These are phyloP conservation scores for Metalampra italica DNA, from an alignment of 2,888 invertebrate species.

Conservation along the genomic window DNA sequence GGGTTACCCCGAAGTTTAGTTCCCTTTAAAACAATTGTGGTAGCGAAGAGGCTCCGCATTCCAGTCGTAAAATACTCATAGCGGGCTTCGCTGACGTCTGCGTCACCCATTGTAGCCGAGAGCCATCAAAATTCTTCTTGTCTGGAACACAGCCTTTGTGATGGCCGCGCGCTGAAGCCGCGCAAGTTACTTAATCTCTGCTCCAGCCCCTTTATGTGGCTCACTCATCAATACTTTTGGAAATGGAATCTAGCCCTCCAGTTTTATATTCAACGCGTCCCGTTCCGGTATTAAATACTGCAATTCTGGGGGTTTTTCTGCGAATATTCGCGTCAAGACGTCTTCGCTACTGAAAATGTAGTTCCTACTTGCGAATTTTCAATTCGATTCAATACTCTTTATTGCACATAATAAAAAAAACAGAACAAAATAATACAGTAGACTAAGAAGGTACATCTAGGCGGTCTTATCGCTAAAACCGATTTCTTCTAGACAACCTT, in stretches of 20 bases:
- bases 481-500: too few relatives aligned
- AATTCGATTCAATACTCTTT: too few relatives aligned
- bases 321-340: too few relatives aligned
- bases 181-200: conserved; percentile 65
- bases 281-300: background rate
- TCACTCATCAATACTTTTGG: conserved; percentile 61
- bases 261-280: background rate
- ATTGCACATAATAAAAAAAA: too few relatives aligned
- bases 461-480: too few relatives aligned
- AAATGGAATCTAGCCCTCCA: conserved; percentile 40
- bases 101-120: conserved; percentile 46
- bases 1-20: conserved; percentile 19
- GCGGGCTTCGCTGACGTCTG: conserved; percentile 37
- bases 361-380: too few relatives aligned
- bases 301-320: background rate
- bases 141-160: conserved; percentile 60
- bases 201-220: conserved; percentile 52
- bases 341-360: too few relatives aligned
- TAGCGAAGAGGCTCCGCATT: conserved; percentile 36
- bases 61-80: conserved; percentile 53
- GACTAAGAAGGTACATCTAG: too few relatives aligned
- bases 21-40: conserved; percentile 47
- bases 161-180: conserved; percentile 49
- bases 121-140: conserved; percentile 57
- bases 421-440: too few relatives aligned